phyloP scores from a whole-genome alignment of 1,140 invertebrate species.

The Sminthurinus signatus region DNA sequence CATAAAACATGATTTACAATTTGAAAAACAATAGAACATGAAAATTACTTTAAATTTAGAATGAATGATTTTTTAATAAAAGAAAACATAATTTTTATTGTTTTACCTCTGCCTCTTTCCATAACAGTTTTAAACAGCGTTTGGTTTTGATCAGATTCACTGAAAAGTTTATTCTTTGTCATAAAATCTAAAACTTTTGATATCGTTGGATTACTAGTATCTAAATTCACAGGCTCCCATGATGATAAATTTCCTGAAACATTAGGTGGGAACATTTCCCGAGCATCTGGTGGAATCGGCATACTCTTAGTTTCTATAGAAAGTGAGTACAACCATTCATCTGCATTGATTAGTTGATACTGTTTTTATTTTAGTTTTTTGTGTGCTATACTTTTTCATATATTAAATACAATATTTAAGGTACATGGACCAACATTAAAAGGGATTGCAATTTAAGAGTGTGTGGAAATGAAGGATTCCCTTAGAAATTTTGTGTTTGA shows the following conservation, averaged over 20 bases:
- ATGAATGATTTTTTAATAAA: constrained; percentile 1
- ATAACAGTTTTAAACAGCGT: constrained; percentile 49
- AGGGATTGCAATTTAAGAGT: no score
- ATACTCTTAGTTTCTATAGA: constrained; percentile 45
- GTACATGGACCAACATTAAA: no score
- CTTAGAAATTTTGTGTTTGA: no score
- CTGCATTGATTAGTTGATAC: no score
- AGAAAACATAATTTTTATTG: constrained; percentile 30
- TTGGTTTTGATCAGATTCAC: constrained; percentile 49
- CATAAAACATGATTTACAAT: no score
- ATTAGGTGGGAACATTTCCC: constrained; percentile 49
- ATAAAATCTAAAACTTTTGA: constrained; percentile 46
- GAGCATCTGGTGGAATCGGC: constrained; percentile 42
- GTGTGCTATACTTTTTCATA: no score
- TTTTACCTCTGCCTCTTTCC: constrained; percentile 57
- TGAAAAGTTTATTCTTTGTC: constrained; percentile 50
- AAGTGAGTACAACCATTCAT: no score
- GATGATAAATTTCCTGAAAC: constrained; percentile 56
- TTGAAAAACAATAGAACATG: no score
- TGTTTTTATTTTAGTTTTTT: no score
- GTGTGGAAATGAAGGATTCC: no score
- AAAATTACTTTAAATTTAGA: background rate
- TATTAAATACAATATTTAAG: no score
- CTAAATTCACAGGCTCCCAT: constrained; percentile 60
- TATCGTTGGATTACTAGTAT: constrained; percentile 52